Evolutionary conservation across 2,797 vertebrate genomes (phyloP).

Genomic region (Ctenochaetus hawaiiensis): DNA sequence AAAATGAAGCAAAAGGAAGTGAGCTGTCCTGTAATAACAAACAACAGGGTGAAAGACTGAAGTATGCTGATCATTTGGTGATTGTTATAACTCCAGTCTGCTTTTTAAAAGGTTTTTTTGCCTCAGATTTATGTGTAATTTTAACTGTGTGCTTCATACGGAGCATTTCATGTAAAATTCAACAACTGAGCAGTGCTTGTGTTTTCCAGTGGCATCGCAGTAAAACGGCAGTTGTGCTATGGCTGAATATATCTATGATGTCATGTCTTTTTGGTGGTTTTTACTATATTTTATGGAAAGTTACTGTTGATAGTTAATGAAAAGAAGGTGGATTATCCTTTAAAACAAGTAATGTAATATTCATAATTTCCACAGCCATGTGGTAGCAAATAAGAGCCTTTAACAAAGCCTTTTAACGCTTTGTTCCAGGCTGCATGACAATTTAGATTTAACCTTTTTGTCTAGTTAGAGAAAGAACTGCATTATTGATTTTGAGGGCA

Average conservation of each 20-base stretch:
- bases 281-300: not conserved
- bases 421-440: slow-evolving; percentile 22
- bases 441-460: slow-evolving; percentile 28
- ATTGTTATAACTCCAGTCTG: not conserved
- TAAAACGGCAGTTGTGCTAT: slow-evolving; percentile 9
- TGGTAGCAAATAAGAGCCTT: slow-evolving; percentile 14
- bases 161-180: slow-evolving; percentile 28
- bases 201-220: slow-evolving; percentile 14
- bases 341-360: slow-evolving; percentile 33
- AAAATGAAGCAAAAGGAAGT: slow-evolving; percentile 17
- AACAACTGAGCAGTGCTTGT: slow-evolving; percentile 10
- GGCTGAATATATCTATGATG: slow-evolving; percentile 39
- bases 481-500: slow-evolving; percentile 25
- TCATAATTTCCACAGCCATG: slow-evolving; percentile 6
- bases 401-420: slow-evolving; percentile 8
- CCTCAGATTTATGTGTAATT: not conserved
- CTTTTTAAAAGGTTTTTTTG: not conserved
- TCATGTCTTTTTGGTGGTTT: slow-evolving; percentile 40
- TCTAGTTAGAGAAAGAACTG: slow-evolving; percentile 28
- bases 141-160: not conserved
- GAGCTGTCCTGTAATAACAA: not conserved
- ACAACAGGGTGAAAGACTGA: not conserved
- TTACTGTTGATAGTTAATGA: not conserved
- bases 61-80: not conserved
- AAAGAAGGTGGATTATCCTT: not conserved